phyloP scores from a whole-genome alignment of 2,888 invertebrate genomes.

The Nymphalis polychloros region DNA sequence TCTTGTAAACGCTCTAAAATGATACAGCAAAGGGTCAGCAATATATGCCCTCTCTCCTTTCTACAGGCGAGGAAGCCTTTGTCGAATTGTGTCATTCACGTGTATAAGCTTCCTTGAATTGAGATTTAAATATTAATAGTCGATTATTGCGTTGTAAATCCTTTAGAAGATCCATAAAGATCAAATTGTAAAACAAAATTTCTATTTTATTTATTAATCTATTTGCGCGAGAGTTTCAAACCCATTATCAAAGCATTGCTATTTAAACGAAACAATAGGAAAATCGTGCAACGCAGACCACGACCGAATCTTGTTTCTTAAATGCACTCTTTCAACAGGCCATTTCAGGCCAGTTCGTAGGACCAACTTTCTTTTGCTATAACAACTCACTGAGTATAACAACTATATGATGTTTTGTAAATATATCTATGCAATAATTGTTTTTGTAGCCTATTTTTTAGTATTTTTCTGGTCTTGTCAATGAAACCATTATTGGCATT shows the following conservation, averaged over 20 bases:
- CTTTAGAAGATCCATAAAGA: no score
- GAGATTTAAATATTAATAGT: no score
- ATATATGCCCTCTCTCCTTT: no score
- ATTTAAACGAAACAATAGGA: conserved; percentile 57
- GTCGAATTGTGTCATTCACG: no score
- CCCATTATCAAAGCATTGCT: conserved; percentile 19
- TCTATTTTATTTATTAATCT: conserved; percentile 1
- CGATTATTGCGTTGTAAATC: no score
- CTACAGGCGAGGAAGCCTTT: no score
- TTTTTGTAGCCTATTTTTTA: not conserved
- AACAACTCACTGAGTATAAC: not conserved
- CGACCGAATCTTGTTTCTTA: conserved; percentile 63
- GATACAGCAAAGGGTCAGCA: no score
- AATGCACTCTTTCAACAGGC: conserved; percentile 26
- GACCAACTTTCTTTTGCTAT: conserved; percentile 50
- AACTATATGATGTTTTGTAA: not conserved
- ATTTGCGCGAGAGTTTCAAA: not conserved
- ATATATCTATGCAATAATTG: not conserved
- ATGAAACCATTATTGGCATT: no score
- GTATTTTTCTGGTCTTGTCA: no score
- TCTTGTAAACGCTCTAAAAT: no score
- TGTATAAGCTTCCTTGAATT: no score
- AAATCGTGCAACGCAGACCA: conserved; percentile 61
- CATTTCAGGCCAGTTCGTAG: conserved; percentile 40
- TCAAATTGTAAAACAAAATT: not conserved